Evolutionary conservation across 1,140 invertebrate genomes (phyloP).

Genomic region (Bemisia tabaci): DNA sequence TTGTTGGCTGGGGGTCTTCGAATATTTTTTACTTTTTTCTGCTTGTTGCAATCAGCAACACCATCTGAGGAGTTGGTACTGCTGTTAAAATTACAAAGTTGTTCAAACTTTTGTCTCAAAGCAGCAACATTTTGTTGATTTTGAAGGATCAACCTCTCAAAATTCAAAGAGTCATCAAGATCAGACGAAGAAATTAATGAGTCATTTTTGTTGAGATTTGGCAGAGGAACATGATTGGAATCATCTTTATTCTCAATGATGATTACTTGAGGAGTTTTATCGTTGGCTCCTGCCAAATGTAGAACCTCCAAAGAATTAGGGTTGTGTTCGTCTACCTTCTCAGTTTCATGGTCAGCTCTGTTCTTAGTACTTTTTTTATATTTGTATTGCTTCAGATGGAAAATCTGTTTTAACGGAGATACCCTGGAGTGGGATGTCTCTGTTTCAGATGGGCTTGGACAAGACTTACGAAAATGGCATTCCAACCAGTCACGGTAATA

Average conservation of each 20-base stretch:
- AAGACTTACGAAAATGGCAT: background rate
- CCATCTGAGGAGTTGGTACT: background rate
- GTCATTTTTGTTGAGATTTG: background rate
- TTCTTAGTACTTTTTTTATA: background rate
- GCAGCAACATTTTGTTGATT: background rate
- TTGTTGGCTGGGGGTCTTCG: too few species aligned
- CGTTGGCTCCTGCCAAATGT: background rate
- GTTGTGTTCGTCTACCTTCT: background rate
- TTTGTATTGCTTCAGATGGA: background rate
- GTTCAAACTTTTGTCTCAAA: background rate
- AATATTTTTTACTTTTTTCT: too few species aligned
- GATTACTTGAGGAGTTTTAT: background rate
- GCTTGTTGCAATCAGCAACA: too few species aligned
- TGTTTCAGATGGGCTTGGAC: background rate
- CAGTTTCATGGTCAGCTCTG: too few species aligned
- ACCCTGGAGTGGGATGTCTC: background rate
- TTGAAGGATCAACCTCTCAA: background rate
- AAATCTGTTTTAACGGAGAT: background rate
- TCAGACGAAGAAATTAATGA: background rate
- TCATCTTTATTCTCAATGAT: background rate
- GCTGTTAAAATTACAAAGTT: background rate
- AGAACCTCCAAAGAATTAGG: background rate
- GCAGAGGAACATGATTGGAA: too few species aligned
- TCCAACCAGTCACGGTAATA: background rate
- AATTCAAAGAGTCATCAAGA: background rate